These are phyloP conservation scores for Eumeta japonica DNA, from an alignment of 1,140 invertebrate genomes.

Conservation along the genomic window DNA sequence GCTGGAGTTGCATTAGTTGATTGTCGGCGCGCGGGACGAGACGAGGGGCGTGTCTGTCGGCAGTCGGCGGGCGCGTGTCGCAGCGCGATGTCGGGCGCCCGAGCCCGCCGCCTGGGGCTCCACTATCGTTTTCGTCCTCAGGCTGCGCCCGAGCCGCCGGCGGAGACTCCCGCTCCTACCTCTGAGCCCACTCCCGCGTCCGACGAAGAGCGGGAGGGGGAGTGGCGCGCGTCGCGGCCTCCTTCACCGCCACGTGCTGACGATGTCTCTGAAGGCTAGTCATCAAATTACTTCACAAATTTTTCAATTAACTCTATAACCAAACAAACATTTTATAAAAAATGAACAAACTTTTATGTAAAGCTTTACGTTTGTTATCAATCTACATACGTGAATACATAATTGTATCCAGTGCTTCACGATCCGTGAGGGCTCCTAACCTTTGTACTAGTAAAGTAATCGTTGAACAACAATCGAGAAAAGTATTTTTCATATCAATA, in stretches of 20 bases:
- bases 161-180: slow-evolving; percentile 38
- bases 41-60: slow-evolving; percentile 11
- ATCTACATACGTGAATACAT: no score
- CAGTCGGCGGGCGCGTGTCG: neutral
- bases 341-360: no score
- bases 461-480: no score
- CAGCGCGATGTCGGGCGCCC: slow-evolving; percentile 37
- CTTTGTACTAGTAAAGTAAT: no score
- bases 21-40: slow-evolving; percentile 32
- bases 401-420: no score
- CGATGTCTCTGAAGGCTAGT: slow-evolving; percentile 44
- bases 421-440: no score
- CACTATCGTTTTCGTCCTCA: slow-evolving; percentile 31
- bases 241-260: slow-evolving; percentile 43
- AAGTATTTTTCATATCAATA: no score
- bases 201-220: slow-evolving; percentile 35
- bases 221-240: slow-evolving; percentile 48
- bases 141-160: slow-evolving; percentile 34
- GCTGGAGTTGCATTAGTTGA: slow-evolving; percentile 31
- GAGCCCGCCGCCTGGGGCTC: slow-evolving; percentile 30
- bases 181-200: slow-evolving; percentile 30
- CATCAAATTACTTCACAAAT: no score
- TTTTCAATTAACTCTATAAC: no score
- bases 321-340: no score
- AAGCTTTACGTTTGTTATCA: no score